These are phyloP conservation scores for Myoxocephalus aenaeus DNA, from an alignment of 2,797 vertebrate genomes.

Conservation along the genomic window DNA sequence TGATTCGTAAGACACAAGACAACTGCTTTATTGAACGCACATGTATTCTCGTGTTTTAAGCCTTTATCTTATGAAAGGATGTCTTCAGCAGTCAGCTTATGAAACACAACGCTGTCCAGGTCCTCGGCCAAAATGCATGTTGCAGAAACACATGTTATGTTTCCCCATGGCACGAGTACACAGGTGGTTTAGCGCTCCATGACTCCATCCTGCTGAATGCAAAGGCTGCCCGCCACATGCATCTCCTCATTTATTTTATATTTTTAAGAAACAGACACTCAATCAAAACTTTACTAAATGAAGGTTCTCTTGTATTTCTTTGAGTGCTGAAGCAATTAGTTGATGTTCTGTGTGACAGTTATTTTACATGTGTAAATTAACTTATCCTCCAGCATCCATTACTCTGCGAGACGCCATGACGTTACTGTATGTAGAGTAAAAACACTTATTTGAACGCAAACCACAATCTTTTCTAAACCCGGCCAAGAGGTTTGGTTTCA, in stretches of 20 bases:
- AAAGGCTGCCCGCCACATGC: neutral
- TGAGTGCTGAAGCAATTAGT: neutral
- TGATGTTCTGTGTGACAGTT: neutral
- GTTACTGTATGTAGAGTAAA: neutral
- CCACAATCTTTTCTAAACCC: neutral
- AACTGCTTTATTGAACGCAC: slow-evolving; percentile 3
- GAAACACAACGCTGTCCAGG: neutral
- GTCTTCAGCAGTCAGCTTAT: neutral
- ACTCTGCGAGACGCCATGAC: neutral
- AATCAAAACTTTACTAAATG: too few relatives aligned
- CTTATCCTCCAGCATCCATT: neutral
- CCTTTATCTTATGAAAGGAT: slow-evolving; percentile 18
- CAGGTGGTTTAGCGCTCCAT: neutral
- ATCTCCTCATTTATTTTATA: neutral
- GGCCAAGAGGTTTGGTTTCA: neutral
- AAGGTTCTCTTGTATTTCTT: neutral
- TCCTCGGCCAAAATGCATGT: neutral
- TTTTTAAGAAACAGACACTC: neutral
- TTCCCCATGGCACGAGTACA: neutral
- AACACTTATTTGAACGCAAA: neutral
- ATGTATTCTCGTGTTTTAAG: slow-evolving; percentile 12
- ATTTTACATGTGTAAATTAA: neutral
- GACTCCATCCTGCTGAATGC: neutral
- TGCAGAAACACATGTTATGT: neutral
- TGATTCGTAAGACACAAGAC: slow-evolving; percentile 21